Conservation (phyloP, 2,113 vertebrate species). For the Eclectus roratus region DNA sequence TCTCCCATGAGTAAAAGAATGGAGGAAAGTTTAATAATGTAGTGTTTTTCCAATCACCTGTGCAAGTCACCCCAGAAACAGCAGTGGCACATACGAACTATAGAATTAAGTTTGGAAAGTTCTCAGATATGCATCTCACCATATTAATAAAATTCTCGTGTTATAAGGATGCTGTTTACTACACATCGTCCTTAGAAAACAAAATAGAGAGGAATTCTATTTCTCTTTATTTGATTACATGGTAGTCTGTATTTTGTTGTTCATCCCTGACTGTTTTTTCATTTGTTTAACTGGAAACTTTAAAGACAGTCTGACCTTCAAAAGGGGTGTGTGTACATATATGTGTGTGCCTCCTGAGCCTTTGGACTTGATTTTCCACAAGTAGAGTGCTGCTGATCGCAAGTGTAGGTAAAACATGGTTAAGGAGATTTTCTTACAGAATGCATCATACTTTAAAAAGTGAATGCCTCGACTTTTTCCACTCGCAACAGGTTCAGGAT, state of each 20-base stretch:
- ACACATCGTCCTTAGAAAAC: neutral
- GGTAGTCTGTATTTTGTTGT: neutral
- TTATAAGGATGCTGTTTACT: neutral
- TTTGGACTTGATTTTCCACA: neutral
- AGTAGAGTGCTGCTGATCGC: neutral
- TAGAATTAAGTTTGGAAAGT: neutral
- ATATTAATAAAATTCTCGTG: neutral
- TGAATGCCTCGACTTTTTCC: neutral
- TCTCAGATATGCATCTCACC: neutral
- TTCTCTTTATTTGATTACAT: neutral
- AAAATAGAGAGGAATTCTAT: neutral
- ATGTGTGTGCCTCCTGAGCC: neutral
- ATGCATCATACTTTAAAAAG: accelerated
- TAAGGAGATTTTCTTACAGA: neutral
- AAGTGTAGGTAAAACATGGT: neutral
- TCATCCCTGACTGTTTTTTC: neutral
- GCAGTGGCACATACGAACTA: accelerated
- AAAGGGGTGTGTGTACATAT: no score
- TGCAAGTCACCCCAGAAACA: neutral
- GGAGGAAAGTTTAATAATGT: neutral
- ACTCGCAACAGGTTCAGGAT: neutral
- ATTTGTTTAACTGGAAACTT: neutral
- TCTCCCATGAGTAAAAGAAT: neutral
- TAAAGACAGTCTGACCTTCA: neutral
- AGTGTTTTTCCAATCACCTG: neutral